Evolutionary conservation across 2,888 invertebrate species (phyloP), one percentile per base, ranked within the genome.

Genomic region (Timema podura): DNA sequence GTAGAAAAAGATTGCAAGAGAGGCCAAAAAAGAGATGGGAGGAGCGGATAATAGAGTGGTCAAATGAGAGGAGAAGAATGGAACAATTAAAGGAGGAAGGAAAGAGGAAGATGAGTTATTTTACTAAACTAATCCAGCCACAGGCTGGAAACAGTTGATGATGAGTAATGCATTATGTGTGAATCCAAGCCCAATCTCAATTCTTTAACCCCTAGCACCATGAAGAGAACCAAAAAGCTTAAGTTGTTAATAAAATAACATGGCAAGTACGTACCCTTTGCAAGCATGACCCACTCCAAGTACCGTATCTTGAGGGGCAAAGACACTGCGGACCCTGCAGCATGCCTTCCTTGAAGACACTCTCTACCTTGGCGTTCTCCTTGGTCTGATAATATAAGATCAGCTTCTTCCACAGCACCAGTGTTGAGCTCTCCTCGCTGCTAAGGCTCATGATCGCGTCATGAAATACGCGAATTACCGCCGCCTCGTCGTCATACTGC

Each of bases 291-390:
- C 86, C 88, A 89, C 76, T 87, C 84, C 0, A 90, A 79, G 70
- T 88, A 86, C 75, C 84, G 83, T 0, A 88, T 86, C 79, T 88
- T 89, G 45, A 89, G 80, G 46, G 83, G 80, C 71, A 84, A 79
- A 2, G 86, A 77, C 64, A 87, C 80, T 71, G 79, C 79, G 76
- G 81, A 81, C 73, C 84, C 76, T 85, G 84, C 74, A 80, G 51
- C 11, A 73, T 59, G 46, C 69, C 75, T 73, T 76, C 68, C 47
- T 69, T 65, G 59, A 74, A 75, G 10, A 73, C 67, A 47, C 71
- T 65, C 51, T 74, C 72, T 6, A 73, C 73, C 45, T 73, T 71
- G 9, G 64, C 51, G 44, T 65, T 44, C 8, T 68, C 65, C 48
- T 73, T 74, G 9, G 70, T 71, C 68, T 74, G 74, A 48, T 67